Conservation (phyloP, 2,113 vertebrate genomes). For the Muscicapa adusta region DNA sequence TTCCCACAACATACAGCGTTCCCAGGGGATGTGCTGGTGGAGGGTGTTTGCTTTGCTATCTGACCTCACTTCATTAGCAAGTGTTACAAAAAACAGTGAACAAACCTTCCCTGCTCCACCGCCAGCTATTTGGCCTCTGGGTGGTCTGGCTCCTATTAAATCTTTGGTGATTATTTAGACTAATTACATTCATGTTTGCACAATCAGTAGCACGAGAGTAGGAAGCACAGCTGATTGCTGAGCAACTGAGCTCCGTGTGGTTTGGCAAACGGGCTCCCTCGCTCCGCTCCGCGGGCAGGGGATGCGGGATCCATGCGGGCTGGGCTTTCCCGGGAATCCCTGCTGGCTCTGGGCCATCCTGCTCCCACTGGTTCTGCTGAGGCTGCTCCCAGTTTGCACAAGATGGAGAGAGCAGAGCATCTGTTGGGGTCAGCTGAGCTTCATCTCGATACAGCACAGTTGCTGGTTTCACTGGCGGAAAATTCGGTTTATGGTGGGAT, state of each 20-base stretch:
- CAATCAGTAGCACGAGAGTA: conserved; percentile 62
- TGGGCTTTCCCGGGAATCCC: conserved; percentile 17
- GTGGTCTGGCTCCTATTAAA: conserved; percentile 67
- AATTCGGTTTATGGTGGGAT: accelerated
- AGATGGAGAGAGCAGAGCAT: neutral
- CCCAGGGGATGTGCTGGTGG: conserved; percentile 33
- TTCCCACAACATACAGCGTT: conserved; percentile 35
- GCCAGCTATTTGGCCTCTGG: conserved; percentile 57
- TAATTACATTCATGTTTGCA: conserved; percentile 69
- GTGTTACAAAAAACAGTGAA: conserved; percentile 48
- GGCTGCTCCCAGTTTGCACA: neutral
- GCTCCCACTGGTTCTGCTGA: neutral
- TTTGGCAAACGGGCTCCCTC: conserved; percentile 29
- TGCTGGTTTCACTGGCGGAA: neutral
- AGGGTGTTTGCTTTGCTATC: conserved; percentile 60
- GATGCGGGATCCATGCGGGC: neutral
- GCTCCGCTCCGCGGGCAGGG: neutral
- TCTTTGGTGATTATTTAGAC: conserved; percentile 64
- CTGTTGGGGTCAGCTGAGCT: neutral
- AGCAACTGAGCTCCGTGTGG: conserved; percentile 16
- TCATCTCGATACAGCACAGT: accelerated
- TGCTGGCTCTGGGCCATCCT: neutral
- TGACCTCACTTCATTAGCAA: conserved; percentile 59
- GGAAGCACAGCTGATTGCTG: conserved; percentile 57
- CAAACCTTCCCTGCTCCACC: conserved; percentile 38